Percentiles rank a stretch among this genome's conserved stretches.
These are phyloP conservation scores for Mesocricetus auratus DNA, from an alignment of 2,113 vertebrate genomes.

Conservation along the genomic window DNA sequence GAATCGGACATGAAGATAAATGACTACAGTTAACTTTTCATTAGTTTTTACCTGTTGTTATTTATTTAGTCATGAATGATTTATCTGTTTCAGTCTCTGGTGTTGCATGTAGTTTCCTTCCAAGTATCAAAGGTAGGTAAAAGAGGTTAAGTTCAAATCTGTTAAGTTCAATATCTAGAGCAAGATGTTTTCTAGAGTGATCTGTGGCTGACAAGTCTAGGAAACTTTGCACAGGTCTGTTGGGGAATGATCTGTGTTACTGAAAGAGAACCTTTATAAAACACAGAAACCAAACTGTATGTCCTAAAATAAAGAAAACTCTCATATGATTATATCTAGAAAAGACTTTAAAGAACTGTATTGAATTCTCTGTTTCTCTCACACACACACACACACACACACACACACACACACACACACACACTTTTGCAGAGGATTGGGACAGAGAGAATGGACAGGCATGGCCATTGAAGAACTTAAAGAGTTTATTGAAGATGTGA, in stretches of 20 bases:
- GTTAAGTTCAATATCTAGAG: slow-evolving; percentile 43
- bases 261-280: neutral
- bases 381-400: no score
- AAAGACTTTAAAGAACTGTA: neutral
- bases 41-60: slow-evolving; percentile 82
- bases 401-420: no score
- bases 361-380: neutral
- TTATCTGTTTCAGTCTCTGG: slow-evolving; percentile 68
- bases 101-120: slow-evolving; percentile 39
- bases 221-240: neutral
- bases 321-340: neutral
- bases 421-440: neutral
- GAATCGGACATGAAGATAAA: slow-evolving; percentile 78
- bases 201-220: neutral
- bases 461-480: neutral
- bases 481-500: neutral
- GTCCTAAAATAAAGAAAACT: neutral
- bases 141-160: slow-evolving; percentile 54
- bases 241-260: neutral
- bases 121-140: slow-evolving; percentile 6
- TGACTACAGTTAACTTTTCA: slow-evolving; percentile 80
- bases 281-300: neutral
- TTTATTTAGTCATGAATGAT: slow-evolving; percentile 78
- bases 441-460: neutral
- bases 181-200: neutral